These are phyloP conservation scores for Tenthredo distinguenda DNA, from an alignment of 2,888 invertebrate genomes.

Conservation along the genomic window DNA sequence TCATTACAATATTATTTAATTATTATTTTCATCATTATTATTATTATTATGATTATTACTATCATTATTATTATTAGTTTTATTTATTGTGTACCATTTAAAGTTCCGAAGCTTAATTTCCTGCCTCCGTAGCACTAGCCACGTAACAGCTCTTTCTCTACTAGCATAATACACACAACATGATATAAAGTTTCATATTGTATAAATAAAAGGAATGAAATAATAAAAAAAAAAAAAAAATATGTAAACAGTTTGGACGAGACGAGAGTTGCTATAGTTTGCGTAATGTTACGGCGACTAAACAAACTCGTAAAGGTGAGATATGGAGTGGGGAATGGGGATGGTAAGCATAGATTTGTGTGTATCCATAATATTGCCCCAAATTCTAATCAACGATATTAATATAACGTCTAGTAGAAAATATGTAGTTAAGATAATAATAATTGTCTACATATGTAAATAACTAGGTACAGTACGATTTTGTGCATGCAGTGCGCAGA, in stretches of 20 bases:
- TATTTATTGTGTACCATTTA: conserved; percentile 15
- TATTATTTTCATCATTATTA: neutral
- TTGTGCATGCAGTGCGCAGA: neutral
- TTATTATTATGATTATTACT: neutral
- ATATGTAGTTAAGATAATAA: neutral
- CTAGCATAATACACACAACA: conserved; percentile 8
- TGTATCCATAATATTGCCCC: conserved; percentile 28
- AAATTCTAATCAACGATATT: conserved; percentile 49
- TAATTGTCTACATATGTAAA: conserved; percentile 13
- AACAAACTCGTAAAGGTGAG: neutral
- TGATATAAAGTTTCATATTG: neutral
- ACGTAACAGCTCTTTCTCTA: conserved; percentile 14
- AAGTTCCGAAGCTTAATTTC: conserved; percentile 31
- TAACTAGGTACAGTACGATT: neutral
- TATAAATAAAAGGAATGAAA: neutral
- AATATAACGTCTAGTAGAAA: neutral
- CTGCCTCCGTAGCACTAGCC: conserved; percentile 18
- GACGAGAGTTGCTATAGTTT: conserved; percentile 1
- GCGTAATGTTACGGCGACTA: conserved; percentile 7
- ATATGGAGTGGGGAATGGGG: neutral
- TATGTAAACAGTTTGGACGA: conserved; percentile 4
- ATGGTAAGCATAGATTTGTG: neutral
- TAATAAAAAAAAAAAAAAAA: neutral
- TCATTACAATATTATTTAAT: neutral
- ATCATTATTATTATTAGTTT: neutral